A percentile compares a stretch with the other conserved stretches of the same genome.
Conservation (phyloP, 2,888 invertebrate species). For the Romanomermis culicivorax region DNA sequence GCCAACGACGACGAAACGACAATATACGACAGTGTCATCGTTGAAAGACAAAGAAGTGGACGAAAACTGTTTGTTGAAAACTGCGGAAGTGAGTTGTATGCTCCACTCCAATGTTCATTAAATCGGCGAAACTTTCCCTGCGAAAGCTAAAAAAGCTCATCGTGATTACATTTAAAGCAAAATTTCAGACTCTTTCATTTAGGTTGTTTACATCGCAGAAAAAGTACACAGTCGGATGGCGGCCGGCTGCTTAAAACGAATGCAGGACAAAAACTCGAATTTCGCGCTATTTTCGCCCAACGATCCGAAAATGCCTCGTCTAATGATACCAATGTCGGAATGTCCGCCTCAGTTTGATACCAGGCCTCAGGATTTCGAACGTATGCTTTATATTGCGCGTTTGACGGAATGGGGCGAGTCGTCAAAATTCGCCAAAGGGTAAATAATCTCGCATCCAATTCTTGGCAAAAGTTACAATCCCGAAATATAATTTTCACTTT, state of each 20-base stretch:
- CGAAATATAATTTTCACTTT: too few species aligned
- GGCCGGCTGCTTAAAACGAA: slow-evolving; percentile 46
- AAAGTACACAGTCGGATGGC: slow-evolving; percentile 49
- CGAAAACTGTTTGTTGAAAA: neutral
- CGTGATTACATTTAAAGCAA: too few species aligned
- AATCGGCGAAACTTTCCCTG: too few species aligned
- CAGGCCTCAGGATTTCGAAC: slow-evolving; percentile 31
- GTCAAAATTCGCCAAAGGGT: slow-evolving; percentile 44
- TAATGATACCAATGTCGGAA: slow-evolving; percentile 45
- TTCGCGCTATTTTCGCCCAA: slow-evolving; percentile 53
- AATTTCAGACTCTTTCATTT: too few species aligned
- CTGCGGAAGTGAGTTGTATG: slow-evolving; percentile 4
- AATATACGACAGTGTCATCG: neutral
- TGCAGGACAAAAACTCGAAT: slow-evolving; percentile 39
- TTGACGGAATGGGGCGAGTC: slow-evolving; percentile 46
- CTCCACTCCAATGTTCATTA: neutral
- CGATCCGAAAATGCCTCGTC: slow-evolving; percentile 53
- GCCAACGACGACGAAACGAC: neutral
- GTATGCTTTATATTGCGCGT: slow-evolving; percentile 46
- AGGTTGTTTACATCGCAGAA: slow-evolving; percentile 53
- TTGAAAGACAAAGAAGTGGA: neutral
- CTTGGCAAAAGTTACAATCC: neutral
- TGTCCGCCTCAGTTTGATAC: slow-evolving; percentile 43
- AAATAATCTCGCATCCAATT: slow-evolving; percentile 7
- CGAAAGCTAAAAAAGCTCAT: too few species aligned